Evolutionary conservation across 2,888 invertebrate species (phyloP).

Genomic region (Drosophila trichaetosa): DNA sequence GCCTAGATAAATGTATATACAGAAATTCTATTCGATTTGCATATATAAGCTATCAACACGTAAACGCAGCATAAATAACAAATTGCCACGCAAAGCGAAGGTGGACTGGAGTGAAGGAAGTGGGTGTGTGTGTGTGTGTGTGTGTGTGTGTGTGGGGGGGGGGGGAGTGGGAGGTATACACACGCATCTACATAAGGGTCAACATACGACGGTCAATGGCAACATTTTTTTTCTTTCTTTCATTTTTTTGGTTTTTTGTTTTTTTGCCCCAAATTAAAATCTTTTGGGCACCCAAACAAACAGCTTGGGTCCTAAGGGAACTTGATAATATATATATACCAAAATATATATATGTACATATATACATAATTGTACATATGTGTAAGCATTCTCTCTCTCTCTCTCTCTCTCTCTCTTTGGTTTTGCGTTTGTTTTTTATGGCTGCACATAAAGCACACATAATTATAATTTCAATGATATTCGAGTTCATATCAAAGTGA

Average conservation of each 20-base stretch:
- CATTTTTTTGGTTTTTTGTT: background rate
- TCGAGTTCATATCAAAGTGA: constrained; percentile 74
- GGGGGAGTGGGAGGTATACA: background rate
- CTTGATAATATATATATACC: background rate
- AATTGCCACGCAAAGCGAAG: constrained; percentile 53
- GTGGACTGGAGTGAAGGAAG: background rate
- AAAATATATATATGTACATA: background rate
- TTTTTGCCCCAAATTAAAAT: constrained; percentile 32
- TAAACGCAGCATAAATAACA: constrained; percentile 74
- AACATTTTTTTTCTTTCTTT: constrained; percentile 24
- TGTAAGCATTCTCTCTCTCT: constrained; percentile 15
- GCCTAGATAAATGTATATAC: constrained; percentile 27
- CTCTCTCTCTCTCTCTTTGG: background rate
- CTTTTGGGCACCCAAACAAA: constrained; percentile 30
- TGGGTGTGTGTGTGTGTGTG: background rate
- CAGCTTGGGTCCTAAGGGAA: constrained; percentile 21
- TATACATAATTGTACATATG: constrained; percentile 3
- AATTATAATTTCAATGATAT: constrained; percentile 80
- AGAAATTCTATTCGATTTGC: constrained; percentile 54
- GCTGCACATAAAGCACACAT: constrained; percentile 70
- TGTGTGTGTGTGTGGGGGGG: background rate
- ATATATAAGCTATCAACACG: constrained; percentile 78
- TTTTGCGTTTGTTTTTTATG: constrained; percentile 50
- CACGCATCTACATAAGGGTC: constrained; percentile 38
- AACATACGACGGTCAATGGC: constrained; percentile 50